Conservation (phyloP, 2,797 vertebrate species). For the Acipenser transmontanus region DNA sequence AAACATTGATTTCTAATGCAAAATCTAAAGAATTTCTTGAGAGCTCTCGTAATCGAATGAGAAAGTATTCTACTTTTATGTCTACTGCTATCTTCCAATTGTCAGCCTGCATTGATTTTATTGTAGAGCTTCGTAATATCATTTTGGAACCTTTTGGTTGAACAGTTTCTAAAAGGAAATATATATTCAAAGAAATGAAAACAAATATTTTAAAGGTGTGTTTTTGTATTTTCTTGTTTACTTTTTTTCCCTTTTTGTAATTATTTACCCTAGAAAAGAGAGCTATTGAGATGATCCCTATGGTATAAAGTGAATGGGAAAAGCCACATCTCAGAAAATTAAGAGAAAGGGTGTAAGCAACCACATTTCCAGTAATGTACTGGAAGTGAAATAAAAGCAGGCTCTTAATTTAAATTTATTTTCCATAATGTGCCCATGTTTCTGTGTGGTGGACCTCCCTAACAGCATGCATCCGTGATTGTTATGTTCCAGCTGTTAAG, state of each 20-base stretch:
- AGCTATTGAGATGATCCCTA: background rate
- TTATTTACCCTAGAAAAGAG: background rate
- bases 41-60: background rate
- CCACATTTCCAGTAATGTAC: too few species aligned
- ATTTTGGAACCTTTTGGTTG: conserved; percentile 11
- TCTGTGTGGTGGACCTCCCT: too few species aligned
- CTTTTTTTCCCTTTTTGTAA: background rate
- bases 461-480: too few species aligned
- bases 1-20: conserved; percentile 2
- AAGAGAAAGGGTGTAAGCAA: too few species aligned
- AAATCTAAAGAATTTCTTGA: background rate
- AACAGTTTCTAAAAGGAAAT: conserved; percentile 15
- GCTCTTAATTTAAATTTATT: too few species aligned
- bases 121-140: background rate
- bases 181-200: background rate
- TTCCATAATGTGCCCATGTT: too few species aligned
- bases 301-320: too few species aligned
- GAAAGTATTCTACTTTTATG: background rate
- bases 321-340: too few species aligned
- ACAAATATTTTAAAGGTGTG: background rate
- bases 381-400: too few species aligned
- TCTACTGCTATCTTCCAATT: background rate
- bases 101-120: background rate
- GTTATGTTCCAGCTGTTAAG: too few species aligned
- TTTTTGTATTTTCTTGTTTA: background rate